Conservation (phyloP, 2,888 invertebrate genomes). For the Chrysodeixis includens region DNA sequence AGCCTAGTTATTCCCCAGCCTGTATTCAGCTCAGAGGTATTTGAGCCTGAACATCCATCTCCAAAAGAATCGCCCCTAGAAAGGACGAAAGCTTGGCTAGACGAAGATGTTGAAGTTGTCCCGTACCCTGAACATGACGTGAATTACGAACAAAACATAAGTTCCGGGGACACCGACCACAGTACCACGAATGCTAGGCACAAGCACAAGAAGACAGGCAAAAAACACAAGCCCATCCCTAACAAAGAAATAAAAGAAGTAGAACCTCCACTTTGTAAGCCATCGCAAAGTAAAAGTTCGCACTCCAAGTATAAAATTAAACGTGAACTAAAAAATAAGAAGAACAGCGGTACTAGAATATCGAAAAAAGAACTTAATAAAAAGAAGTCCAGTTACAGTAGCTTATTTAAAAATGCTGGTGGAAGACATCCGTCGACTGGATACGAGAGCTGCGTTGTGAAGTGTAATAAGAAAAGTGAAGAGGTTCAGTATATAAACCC, state of each 20-base stretch:
- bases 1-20: slow-evolving; percentile 47
- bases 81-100: slow-evolving; percentile 73
- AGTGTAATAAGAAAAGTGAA: slow-evolving; percentile 53
- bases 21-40: slow-evolving; percentile 32
- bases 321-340: slow-evolving; percentile 53
- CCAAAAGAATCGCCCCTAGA: slow-evolving; percentile 60
- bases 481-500: slow-evolving; percentile 55
- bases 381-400: slow-evolving; percentile 59
- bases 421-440: slow-evolving; percentile 57
- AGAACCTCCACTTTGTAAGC: slow-evolving; percentile 41
- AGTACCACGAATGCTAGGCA: slow-evolving; percentile 51
- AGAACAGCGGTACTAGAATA: slow-evolving; percentile 61
- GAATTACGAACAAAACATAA: slow-evolving; percentile 48
- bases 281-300: slow-evolving; percentile 47
- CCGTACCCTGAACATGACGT: slow-evolving; percentile 57
- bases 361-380: slow-evolving; percentile 57
- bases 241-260: slow-evolving; percentile 37
- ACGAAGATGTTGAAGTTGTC: slow-evolving; percentile 64
- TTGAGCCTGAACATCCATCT: slow-evolving; percentile 22
- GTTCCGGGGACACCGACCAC: slow-evolving; percentile 63
- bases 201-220: slow-evolving; percentile 58
- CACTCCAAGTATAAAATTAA: slow-evolving; percentile 40
- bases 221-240: slow-evolving; percentile 45
- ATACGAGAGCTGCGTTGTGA: slow-evolving; percentile 50
- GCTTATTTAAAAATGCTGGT: slow-evolving; percentile 56